Evolutionary conservation across 2,888 invertebrate species (phyloP).

Genomic region (Clunio marinus): DNA sequence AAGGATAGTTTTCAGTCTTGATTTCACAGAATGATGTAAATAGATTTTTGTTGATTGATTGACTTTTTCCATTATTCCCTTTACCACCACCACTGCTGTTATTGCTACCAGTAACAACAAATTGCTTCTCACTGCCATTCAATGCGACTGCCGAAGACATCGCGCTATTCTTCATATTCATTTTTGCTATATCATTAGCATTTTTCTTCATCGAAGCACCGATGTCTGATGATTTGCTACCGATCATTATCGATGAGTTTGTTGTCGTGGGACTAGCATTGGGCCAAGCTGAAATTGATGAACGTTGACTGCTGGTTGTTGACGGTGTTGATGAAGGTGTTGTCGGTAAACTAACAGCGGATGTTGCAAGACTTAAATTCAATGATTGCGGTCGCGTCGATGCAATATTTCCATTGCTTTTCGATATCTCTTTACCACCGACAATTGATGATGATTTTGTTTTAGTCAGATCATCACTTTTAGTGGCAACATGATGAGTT

Average conservation of each 20-base stretch:
- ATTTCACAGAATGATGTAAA: constrained; percentile 35
- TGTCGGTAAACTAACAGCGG: not conserved
- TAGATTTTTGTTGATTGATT: constrained; percentile 15
- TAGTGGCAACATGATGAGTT: not conserved
- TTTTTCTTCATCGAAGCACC: constrained; percentile 16
- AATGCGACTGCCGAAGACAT: not conserved
- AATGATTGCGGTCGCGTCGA: not conserved
- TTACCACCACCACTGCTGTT: too few species aligned
- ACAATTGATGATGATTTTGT: not conserved
- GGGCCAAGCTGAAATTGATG: constrained; percentile 13
- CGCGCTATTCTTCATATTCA: constrained; percentile 31
- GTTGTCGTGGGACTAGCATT: constrained; percentile 6
- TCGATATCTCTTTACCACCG: not conserved
- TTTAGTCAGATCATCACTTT: constrained; percentile 18
- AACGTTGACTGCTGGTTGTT: constrained; percentile 7
- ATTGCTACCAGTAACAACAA: not conserved
- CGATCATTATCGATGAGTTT: constrained; percentile 13
- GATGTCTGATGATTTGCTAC: not conserved
- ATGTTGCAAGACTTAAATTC: constrained; percentile 1
- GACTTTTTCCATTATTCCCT: constrained; percentile 9
- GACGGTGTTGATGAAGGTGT: not conserved
- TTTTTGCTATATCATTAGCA: constrained; percentile 27
- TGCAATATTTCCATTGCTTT: not conserved
- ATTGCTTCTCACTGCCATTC: constrained; percentile 3
- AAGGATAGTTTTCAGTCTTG: constrained; percentile 29